Evolutionary conservation across 2,113 vertebrate species (phyloP).

Genomic region (Willisornis vidua): DNA sequence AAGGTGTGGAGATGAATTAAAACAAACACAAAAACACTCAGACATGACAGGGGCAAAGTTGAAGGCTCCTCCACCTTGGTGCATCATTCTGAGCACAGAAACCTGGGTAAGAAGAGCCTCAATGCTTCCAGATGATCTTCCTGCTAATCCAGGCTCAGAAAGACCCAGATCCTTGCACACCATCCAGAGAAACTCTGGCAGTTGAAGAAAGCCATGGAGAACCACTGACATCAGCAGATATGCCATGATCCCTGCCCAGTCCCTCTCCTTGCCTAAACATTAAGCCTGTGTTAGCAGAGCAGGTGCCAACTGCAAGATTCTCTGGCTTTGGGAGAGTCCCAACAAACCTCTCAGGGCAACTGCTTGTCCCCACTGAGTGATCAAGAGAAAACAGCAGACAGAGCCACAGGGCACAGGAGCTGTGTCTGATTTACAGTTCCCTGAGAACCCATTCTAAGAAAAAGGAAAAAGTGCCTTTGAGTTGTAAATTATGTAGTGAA

Average conservation of each 20-base stretch:
- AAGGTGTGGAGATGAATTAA: neutral
- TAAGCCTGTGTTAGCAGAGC: neutral
- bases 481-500: neutral
- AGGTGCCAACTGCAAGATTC: neutral
- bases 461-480: neutral
- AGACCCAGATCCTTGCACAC: neutral
- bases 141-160: neutral
- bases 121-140: neutral
- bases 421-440: neutral
- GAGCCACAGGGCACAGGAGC: neutral
- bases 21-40: fast-evolving
- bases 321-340: neutral
- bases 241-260: neutral
- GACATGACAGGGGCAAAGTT: fast-evolving
- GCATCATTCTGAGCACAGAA: neutral
- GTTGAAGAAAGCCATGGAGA: neutral
- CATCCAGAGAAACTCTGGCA: neutral
- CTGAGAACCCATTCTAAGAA: neutral
- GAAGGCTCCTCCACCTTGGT: neutral
- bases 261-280: neutral
- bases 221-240: neutral
- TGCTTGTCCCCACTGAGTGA: fast-evolving
- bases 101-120: neutral
- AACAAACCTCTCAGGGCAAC: neutral
- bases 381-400: neutral